Evolutionary conservation across 2,797 vertebrate genomes (phyloP).

Genomic region (Lacerta bilineata): DNA sequence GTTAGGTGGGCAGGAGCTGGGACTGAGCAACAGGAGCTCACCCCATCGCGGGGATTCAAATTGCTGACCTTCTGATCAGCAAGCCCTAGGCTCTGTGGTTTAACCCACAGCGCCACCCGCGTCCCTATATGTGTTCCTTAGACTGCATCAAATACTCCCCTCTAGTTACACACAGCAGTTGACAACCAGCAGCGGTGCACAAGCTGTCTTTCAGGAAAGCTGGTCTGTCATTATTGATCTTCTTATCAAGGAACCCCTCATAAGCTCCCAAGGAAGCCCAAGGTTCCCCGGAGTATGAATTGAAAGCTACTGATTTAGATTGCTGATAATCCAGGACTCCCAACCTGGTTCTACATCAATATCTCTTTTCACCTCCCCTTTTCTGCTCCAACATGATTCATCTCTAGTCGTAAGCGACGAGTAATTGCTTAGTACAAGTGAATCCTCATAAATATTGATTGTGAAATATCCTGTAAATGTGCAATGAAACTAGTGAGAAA

Average conservation of each 20-base stretch:
- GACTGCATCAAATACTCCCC: background rate
- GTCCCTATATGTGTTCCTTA: background rate
- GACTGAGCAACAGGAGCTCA: no score
- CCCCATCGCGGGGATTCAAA: no score
- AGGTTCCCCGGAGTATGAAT: background rate
- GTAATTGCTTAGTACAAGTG: background rate
- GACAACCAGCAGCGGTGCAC: background rate
- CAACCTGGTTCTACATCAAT: background rate
- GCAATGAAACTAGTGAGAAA: constrained; percentile 66
- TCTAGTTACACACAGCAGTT: background rate
- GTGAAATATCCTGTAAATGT: constrained; percentile 73
- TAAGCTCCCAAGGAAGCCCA: background rate
- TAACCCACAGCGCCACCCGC: no score
- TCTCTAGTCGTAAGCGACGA: constrained; percentile 66
- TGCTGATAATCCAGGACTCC: background rate
- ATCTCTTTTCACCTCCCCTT: background rate
- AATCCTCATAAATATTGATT: constrained; percentile 71
- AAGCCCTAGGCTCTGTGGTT: no score
- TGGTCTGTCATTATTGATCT: background rate
- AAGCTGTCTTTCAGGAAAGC: background rate
- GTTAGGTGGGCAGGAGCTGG: no score
- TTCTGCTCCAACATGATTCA: constrained; percentile 44
- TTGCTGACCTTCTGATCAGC: no score
- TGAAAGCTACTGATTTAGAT: background rate
- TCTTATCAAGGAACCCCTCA: background rate